Conservation (phyloP, 2,113 vertebrate species). For the Myodes glareolus region DNA sequence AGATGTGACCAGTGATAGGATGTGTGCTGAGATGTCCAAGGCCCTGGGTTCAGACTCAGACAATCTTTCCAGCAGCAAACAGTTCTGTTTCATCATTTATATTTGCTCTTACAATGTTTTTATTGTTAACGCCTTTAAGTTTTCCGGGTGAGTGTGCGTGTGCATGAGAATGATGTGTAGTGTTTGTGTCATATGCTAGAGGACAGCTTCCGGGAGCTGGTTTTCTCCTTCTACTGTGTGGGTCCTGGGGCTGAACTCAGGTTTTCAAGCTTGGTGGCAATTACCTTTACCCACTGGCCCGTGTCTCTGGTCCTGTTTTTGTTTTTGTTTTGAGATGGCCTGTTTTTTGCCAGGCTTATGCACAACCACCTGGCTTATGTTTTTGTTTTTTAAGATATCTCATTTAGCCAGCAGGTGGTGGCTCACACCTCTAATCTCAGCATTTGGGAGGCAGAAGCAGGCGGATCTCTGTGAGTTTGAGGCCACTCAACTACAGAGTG, state of each 20-base stretch:
- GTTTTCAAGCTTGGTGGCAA: not conserved
- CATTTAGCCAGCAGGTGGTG: no score
- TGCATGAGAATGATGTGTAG: not conserved
- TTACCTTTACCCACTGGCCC: not conserved
- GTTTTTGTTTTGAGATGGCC: not conserved
- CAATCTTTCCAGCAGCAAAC: not conserved
- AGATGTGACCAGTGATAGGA: not conserved
- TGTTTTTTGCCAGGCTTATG: no score
- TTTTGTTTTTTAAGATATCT: not conserved
- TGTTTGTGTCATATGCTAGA: not conserved
- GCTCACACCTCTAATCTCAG: no score
- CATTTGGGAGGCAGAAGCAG: no score
- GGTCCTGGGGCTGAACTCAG: not conserved
- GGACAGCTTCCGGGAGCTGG: not conserved
- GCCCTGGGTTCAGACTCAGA: not conserved
- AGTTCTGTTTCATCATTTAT: conserved; percentile 12
- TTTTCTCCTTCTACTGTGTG: not conserved
- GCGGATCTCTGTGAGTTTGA: no score
- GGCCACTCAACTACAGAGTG: no score
- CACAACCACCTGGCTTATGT: not conserved
- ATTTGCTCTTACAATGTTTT: not conserved
- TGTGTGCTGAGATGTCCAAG: not conserved
- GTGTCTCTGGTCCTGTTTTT: not conserved
- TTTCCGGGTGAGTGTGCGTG: not conserved
- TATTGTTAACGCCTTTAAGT: not conserved